Percentiles rank a stretch among this genome's conserved stretches.
These are phyloP conservation scores for Hybognathus amarus DNA, from an alignment of 2,797 vertebrate species.

Conservation along the genomic window DNA sequence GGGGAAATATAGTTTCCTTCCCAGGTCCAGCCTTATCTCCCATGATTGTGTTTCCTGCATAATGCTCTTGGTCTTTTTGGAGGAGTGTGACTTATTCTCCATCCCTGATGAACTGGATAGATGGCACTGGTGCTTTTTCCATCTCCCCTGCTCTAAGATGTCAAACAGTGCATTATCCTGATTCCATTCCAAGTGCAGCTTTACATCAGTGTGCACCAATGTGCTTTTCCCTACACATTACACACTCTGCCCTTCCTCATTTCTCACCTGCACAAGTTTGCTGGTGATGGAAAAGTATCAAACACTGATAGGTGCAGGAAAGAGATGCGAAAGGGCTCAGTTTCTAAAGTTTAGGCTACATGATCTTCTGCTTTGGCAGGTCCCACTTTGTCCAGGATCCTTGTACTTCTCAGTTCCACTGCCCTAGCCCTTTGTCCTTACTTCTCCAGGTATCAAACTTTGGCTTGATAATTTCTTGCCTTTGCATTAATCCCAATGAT, in stretches of 20 bases:
- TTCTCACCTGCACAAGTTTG: neutral
- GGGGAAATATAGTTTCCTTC: neutral
- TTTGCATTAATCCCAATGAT: conserved; percentile 23
- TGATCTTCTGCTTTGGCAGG: neutral
- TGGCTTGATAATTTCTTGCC: conserved; percentile 36
- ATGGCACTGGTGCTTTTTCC: neutral
- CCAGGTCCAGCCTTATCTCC: neutral
- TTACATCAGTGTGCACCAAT: neutral
- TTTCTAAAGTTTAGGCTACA: neutral
- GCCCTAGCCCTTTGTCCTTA: neutral
- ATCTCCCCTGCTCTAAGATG: conserved; percentile 16
- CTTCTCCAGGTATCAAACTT: conserved; percentile 16
- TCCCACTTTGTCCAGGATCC: neutral
- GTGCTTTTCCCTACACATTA: conserved; percentile 12
- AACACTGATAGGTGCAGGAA: neutral
- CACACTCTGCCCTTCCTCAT: neutral
- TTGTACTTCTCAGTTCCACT: neutral
- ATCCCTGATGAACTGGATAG: conserved; percentile 17
- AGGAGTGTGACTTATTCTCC: conserved; percentile 7
- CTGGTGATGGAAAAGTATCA: neutral
- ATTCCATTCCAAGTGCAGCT: neutral
- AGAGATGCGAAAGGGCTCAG: neutral
- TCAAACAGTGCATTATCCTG: neutral
- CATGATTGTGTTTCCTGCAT: neutral
- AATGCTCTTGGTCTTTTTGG: conserved; percentile 11